These are phyloP conservation scores for Oxytorus armatus DNA, from an alignment of 2,888 invertebrate species.

Conservation along the genomic window DNA sequence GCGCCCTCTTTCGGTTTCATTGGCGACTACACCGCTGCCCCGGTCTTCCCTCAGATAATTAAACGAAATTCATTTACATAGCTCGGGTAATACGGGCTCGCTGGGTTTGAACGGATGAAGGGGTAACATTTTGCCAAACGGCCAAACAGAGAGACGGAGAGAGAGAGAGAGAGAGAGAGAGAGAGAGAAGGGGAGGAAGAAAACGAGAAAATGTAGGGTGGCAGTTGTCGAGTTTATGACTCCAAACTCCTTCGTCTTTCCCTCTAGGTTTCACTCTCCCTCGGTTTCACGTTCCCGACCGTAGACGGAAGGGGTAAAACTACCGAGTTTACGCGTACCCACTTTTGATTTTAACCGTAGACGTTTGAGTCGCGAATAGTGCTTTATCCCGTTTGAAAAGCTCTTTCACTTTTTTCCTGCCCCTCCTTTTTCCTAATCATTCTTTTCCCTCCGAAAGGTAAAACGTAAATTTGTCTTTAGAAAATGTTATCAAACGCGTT, in stretches of 20 bases:
- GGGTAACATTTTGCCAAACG: constrained; percentile 57
- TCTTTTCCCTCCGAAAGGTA: too few species aligned
- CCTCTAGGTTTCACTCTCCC: constrained; percentile 38
- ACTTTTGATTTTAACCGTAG: constrained; percentile 56
- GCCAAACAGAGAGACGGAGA: constrained; percentile 15
- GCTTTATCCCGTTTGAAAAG: not conserved
- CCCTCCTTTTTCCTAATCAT: not conserved
- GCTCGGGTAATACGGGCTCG: constrained; percentile 81
- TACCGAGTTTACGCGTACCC: constrained; percentile 20
- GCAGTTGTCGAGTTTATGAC: constrained; percentile 67
- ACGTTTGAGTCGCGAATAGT: constrained; percentile 37
- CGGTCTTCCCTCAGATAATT: constrained; percentile 79
- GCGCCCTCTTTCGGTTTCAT: constrained; percentile 64
- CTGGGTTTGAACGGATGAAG: constrained; percentile 58
- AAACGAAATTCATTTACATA: constrained; percentile 84
- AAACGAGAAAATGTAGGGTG: constrained; percentile 33
- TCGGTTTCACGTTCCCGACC: not conserved
- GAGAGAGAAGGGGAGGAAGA: constrained; percentile 9
- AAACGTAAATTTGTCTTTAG: too few species aligned
- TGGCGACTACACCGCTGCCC: constrained; percentile 69
- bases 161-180: not conserved
- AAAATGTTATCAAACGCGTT: too few species aligned
- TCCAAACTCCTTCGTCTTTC: constrained; percentile 56
- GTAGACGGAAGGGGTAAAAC: constrained; percentile 17
- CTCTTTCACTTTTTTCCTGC: not conserved